Evolutionary conservation across 2,888 invertebrate genomes (phyloP), one percentile per base, ranked within the genome.

Genomic region (Hymenopus coronatus): DNA sequence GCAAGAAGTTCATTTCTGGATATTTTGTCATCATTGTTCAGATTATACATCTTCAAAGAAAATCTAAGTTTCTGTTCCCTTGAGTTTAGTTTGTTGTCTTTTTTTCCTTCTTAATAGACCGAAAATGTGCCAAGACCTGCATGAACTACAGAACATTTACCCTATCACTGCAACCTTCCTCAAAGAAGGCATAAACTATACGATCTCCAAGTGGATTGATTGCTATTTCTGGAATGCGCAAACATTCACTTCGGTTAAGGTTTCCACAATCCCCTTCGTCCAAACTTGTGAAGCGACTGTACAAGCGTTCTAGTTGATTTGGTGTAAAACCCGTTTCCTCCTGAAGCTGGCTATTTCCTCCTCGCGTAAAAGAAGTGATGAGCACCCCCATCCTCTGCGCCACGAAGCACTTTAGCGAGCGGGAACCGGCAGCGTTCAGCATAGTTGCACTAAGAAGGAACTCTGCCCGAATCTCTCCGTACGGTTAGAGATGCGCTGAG

Each of bases 11-110:
- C 99, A 92, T 99, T 99, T 89, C 98, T 96, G 30, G 99, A 98
- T 90, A 99, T 99, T 92, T 97, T 96, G 92, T 98, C 98, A 94
- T 99, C 99, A 93, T 98, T 98, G 93, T 99, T 99, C 93, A 99
- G 94, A 93, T 99, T 99, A 93, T 99, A 99, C 98, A 99, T 99
- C 93, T 98, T 98, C 93, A 99, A 99, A 12, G 99, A 99, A 96
- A 99, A 99, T 94, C 96, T 96, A 46, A 99, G 94, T 93, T 99
- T 99, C 92, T 99, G 98, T 92, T 98, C 98, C 90, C 99, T 94
- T 84, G 97, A 98, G 93, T 99, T 99, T 40, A 99, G 94, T 92
- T 96, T 97, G 92, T 98, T 98, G 90, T 97, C 97, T 91, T 97
- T 97, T 91, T 96, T n/a, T n/a, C 96, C 92, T 97, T 97, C 92